phyloP scores from a whole-genome alignment of 2,797 vertebrate genomes.

The Myoxocephalus aenaeus region DNA sequence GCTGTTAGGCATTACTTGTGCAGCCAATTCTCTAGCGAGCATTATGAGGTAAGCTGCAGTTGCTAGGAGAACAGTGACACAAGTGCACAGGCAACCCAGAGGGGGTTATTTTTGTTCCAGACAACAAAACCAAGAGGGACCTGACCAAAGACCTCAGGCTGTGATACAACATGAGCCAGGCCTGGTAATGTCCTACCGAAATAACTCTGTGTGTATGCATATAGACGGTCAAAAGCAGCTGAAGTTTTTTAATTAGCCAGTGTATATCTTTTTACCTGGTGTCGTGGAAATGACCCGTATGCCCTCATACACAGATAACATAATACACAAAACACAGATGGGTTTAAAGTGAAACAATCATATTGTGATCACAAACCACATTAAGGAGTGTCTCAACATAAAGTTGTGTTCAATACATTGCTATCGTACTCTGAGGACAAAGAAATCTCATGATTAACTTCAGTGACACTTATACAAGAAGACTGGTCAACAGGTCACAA shows the following conservation, averaged over 20 bases:
- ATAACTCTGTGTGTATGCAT: neutral
- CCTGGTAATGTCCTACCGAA: neutral
- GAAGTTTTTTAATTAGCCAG: neutral
- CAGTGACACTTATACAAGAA: neutral
- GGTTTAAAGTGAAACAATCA: neutral
- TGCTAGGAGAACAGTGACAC: slow-evolving; percentile 17
- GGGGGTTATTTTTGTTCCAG: slow-evolving; percentile 2
- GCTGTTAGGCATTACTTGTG: neutral
- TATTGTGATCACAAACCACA: neutral
- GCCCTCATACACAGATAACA: neutral
- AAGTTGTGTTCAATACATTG: neutral
- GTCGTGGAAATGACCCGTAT: neutral
- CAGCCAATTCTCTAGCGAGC: slow-evolving; percentile 7
- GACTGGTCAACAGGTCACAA: neutral
- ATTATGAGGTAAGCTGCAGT: neutral
- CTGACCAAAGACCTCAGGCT: neutral
- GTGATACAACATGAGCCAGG: neutral
- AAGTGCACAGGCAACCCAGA: neutral
- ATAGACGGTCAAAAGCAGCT: neutral
- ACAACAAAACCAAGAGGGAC: slow-evolving; percentile 9
- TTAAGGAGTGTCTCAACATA: neutral
- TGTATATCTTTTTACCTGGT: neutral
- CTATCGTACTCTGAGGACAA: neutral
- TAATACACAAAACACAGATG: neutral
- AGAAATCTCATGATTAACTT: neutral